Percentiles rank a stretch among this genome's conserved stretches.
Evolutionary conservation across 92 coral and sea anemone species (phyloP).

Genomic region (Umimayanthus kanabou): DNA sequence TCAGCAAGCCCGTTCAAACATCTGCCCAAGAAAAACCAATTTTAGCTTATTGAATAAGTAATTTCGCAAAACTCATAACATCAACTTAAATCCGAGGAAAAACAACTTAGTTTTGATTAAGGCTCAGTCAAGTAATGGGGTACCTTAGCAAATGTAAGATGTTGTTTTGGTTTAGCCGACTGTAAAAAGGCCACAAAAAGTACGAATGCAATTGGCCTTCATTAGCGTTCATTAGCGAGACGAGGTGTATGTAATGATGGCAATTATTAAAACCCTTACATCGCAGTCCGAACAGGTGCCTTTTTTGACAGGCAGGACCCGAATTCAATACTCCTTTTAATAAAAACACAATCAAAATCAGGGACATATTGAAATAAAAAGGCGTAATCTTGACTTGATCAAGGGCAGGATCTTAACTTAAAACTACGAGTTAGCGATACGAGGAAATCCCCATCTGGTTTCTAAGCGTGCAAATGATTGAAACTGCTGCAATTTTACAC

Average conservation of each 20-base stretch:
- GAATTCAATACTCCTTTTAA: constrained; percentile 75
- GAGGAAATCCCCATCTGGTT: not conserved
- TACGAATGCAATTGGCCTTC: constrained; percentile 79
- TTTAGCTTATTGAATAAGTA: constrained; percentile 30
- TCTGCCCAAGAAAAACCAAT: constrained; percentile 41
- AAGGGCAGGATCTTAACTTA: constrained; percentile 28
- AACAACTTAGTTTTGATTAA: constrained; percentile 58
- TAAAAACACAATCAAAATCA: constrained; percentile 61
- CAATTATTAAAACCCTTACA: constrained; percentile 66
- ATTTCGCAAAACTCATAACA: constrained; percentile 30
- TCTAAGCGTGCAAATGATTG: not conserved
- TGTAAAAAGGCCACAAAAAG: constrained; percentile 71
- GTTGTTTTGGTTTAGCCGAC: constrained; percentile 67
- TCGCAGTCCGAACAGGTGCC: constrained; percentile 71
- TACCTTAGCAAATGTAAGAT: constrained; percentile 37
- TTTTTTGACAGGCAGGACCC: constrained; percentile 62
- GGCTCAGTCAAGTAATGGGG: constrained; percentile 41
- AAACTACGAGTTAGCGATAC: constrained; percentile 38
- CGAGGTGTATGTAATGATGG: constrained; percentile 82
- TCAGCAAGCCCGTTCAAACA: constrained; percentile 4
- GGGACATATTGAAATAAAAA: constrained; percentile 35
- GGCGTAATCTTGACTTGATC: constrained; percentile 41
- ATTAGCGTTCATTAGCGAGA: constrained; percentile 84
- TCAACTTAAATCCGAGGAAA: constrained; percentile 26
- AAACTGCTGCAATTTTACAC: not conserved